Percentiles rank a stretch among this genome's conserved stretches.
Evolutionary conservation across 2,888 invertebrate species (phyloP).

Genomic region (Caenorhabditis zanzibari): DNA sequence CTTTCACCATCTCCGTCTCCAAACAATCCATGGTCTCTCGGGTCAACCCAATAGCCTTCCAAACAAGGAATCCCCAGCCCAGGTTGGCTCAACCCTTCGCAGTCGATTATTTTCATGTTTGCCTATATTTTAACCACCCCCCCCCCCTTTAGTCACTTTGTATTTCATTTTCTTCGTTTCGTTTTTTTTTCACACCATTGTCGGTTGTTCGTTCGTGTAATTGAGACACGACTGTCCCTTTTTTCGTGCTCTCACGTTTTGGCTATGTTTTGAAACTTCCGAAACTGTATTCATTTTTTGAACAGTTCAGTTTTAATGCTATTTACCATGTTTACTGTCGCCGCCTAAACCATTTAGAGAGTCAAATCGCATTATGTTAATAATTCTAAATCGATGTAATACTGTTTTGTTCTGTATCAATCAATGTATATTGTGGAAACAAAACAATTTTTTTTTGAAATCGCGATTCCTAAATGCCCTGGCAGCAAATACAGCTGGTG

Average conservation of each 20-base stretch:
- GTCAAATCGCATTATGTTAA: slow-evolving; percentile 59
- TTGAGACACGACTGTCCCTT: slow-evolving; percentile 43
- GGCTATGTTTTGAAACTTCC: background rate
- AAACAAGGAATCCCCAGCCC: slow-evolving; percentile 54
- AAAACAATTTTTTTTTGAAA: slow-evolving; percentile 3
- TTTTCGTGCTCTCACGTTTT: slow-evolving; percentile 30
- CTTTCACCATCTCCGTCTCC: slow-evolving; percentile 39
- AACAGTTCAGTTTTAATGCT: slow-evolving; percentile 13
- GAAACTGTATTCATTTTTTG: background rate
- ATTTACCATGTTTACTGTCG: background rate
- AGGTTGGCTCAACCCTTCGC: slow-evolving; percentile 59
- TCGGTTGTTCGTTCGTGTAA: slow-evolving; percentile 35
- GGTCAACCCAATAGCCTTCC: slow-evolving; percentile 20
- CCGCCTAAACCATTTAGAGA: slow-evolving; percentile 9
- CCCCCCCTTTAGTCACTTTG: slow-evolving; percentile 12
- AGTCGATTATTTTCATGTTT: slow-evolving; percentile 64
- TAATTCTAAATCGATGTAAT: slow-evolving; percentile 19
- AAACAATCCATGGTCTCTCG: slow-evolving; percentile 41
- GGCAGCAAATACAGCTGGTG: too few species aligned
- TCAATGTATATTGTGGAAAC: background rate
- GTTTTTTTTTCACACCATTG: background rate
- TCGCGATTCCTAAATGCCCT: too few species aligned
- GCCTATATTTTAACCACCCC: slow-evolving; percentile 46
- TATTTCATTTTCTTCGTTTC: slow-evolving; percentile 21
- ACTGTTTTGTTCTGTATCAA: slow-evolving; percentile 23